Conservation (phyloP, 2,888 invertebrate species). For the Pollenia angustigena region DNA sequence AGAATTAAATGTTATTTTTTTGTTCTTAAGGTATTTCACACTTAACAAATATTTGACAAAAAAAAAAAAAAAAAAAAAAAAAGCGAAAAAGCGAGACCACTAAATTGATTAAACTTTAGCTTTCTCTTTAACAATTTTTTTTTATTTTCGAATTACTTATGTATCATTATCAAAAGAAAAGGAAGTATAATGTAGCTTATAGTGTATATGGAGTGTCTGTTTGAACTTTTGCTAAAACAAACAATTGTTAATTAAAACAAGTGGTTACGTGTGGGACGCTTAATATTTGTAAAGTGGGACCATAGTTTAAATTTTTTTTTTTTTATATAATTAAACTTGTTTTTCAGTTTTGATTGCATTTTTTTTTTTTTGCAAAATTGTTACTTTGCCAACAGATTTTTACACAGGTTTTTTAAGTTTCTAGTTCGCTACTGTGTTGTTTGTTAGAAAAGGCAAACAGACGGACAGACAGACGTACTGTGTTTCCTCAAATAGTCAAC, state of each 20-base stretch:
- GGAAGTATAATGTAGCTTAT: no score
- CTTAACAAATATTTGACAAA: no score
- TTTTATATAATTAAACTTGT: constrained; percentile 55
- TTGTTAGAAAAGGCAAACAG: not conserved
- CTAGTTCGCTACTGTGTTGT: constrained; percentile 27
- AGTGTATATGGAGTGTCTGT: no score
- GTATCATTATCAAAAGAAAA: no score
- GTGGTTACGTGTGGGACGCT: no score
- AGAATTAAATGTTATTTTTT: constrained; percentile 23
- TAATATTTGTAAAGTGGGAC: no score
- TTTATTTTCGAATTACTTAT: not conserved
- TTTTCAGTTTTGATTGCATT: constrained; percentile 27
- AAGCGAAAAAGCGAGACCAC: no score
- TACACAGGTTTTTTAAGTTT: constrained; percentile 19
- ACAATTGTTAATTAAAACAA: no score
- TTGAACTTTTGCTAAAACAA: no score
- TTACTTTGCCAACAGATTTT: constrained; percentile 38
- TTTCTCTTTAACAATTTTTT: not conserved
- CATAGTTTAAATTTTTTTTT: constrained; percentile 7
- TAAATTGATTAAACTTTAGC: no score
- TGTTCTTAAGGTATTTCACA: no score
- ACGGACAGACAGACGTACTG: not conserved
- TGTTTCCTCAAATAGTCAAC: constrained; percentile 3
- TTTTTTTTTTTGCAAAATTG: constrained; percentile 1
- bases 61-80: no score